Evolutionary conservation across 1,140 invertebrate genomes (phyloP).

Genomic region (Drosophila nikananu): DNA sequence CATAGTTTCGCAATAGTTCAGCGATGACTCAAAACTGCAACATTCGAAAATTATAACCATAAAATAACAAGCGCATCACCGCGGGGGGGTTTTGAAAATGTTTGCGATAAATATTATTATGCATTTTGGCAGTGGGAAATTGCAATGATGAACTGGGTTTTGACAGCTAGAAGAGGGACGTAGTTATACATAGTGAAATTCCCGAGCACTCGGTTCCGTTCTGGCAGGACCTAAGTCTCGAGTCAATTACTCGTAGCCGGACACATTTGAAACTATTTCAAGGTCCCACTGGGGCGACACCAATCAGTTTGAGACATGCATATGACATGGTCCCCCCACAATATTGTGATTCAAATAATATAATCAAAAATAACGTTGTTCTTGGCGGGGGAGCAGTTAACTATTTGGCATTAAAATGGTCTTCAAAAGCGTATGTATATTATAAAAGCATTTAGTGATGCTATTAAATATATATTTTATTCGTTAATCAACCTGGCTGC

Average conservation of each 20-base stretch:
- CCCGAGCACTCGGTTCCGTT: slow-evolving; percentile 4
- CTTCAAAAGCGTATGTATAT: not conserved
- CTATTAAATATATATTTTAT: slow-evolving; percentile 6
- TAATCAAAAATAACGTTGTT: not conserved
- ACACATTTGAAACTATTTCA: slow-evolving; percentile 22
- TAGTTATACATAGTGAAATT: not conserved
- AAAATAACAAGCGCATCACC: slow-evolving; percentile 46
- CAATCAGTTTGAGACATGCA: slow-evolving; percentile 25
- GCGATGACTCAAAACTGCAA: slow-evolving; percentile 73
- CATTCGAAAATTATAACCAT: slow-evolving; percentile 67
- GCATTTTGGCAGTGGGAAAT: slow-evolving; percentile 17
- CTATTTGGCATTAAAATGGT: slow-evolving; percentile 5
- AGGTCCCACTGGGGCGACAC: not conserved
- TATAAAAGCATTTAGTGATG: slow-evolving; percentile 19
- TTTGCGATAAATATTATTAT: slow-evolving; percentile 24
- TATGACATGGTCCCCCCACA: no score
- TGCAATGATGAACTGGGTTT: slow-evolving; percentile 18
- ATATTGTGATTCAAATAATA: slow-evolving; percentile 4
- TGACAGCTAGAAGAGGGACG: slow-evolving; percentile 18
- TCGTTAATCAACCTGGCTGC: not conserved
- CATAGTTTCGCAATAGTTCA: slow-evolving; percentile 81
- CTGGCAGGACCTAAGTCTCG: slow-evolving; percentile 36
- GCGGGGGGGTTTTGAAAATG: not conserved
- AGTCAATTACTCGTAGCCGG: slow-evolving; percentile 14
- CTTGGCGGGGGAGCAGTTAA: not conserved